Base-by-base conservation (phyloP, 2,888 invertebrate genomes). In the Fissipunctia ypsillon region DNA sequence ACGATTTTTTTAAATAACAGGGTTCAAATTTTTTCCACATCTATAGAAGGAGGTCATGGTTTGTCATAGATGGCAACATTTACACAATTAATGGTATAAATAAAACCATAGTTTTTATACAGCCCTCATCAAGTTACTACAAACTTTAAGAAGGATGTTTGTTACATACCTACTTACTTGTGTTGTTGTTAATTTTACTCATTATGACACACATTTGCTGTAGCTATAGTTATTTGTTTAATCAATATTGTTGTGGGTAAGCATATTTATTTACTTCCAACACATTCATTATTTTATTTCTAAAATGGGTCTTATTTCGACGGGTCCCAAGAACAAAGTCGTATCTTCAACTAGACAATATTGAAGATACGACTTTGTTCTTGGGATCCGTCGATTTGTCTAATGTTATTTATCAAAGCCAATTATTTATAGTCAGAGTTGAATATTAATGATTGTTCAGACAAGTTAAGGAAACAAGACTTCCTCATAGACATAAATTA, bases 401-500 rank as follows among this genome's bases (percentile, higher is more conserved):
- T 35, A 35, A 35, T n/a, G 0, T 28, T 45, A 45, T 38, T 43
- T 10, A 50, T 50, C 38, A 25, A 38, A 38, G 16, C 7, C 3
- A 28, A 31, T 16, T n/a, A 38, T 54, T n/a, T 25, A 48, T 22
- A 45, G 14, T n/a, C n/a, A 41, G 19, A 48, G 12, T 38, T 54
- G 43, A 22, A 50, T 74, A 35, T 28, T 43, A 52, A 75, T 38
- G 1, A 73, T 75, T 41, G n/a, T 74, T 72, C 14, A n/a, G 3
- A 31, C 25, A 50, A 2, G 22, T 57, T 6, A 31, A 35, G 35
- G 43, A 31, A 12, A 67, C 4, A 9, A 31, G 7, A 45, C 25
- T 73, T 76, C 76, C 45, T 76, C 16, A 25, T 56, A 22, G 16
- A 68, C 31, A 76, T 73, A 76, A 52, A 73, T 52, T 50, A 12